Evolutionary conservation across 2,888 invertebrate genomes (phyloP).

Genomic region (Archaeoteleia sp.): DNA sequence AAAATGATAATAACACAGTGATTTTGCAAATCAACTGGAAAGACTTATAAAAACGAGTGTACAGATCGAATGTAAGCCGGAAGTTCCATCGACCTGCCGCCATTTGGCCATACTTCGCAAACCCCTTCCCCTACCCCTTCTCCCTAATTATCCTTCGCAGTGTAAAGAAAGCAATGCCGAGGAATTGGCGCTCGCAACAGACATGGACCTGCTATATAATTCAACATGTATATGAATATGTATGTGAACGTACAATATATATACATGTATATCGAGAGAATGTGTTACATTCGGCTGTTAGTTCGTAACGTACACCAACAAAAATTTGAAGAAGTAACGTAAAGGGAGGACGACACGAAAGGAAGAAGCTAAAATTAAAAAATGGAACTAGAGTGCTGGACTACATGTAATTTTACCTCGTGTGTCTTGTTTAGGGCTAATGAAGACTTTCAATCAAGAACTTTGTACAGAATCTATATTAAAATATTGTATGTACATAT

Average conservation of each 20-base stretch:
- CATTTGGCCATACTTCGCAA: constrained; percentile 23
- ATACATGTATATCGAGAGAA: constrained; percentile 32
- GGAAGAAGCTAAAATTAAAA: background rate
- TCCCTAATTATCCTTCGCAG: constrained; percentile 40
- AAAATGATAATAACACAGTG: constrained; percentile 31
- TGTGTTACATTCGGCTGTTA: constrained; percentile 27
- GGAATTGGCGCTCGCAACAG: constrained; percentile 52
- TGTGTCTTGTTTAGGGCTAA: constrained; percentile 73
- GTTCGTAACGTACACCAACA: constrained; percentile 37
- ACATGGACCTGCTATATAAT: constrained; percentile 17
- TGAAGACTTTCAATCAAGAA: constrained; percentile 70
- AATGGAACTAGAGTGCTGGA: constrained; percentile 56
- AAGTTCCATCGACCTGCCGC: constrained; percentile 36
- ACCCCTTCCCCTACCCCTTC: constrained; percentile 20
- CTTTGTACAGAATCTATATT: constrained; percentile 73
- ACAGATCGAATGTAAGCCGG: constrained; percentile 32
- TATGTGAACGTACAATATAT: constrained; percentile 13
- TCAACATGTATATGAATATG: constrained; percentile 10
- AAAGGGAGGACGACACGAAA: constrained; percentile 16
- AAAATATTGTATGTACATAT: constrained; percentile 55
- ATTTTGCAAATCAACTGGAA: constrained; percentile 47
- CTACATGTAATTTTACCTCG: constrained; percentile 68
- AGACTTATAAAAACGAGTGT: constrained; percentile 29
- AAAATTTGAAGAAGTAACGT: constrained; percentile 17
- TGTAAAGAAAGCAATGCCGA: constrained; percentile 51